Evolutionary conservation across 2,113 vertebrate genomes (phyloP), one percentile per base, ranked within the genome.

Genomic region (Dipodomys spectabilis): DNA sequence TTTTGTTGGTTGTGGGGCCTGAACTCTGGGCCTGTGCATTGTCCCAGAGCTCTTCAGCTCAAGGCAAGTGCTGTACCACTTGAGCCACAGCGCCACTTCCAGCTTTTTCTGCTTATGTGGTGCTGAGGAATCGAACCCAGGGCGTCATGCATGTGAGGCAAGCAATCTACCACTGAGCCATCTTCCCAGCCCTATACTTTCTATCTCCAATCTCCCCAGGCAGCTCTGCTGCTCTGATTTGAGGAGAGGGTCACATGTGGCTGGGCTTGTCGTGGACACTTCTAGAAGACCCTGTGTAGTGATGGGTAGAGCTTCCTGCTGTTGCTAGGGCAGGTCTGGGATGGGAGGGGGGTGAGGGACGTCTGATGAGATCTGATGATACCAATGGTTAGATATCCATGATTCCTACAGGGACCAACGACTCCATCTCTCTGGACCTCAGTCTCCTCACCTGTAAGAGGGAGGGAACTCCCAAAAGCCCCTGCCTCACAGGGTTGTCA

Each of bases 181-280:
- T n/a, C n/a, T n/a, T n/a, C n/a, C n/a, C n/a, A n/a, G n/a, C n/a
- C n/a, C 15, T 2, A 1, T 7, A 4, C 30, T 44, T 35, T 84
- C 53, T 18, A 6, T 53, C 30, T 62, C 62, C 9, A 39, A 4
- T 82, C 2, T 73, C 49, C 10, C 30, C 69, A 39, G 3, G 30
- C 2, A 49, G 82, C 64, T 49, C 25, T 6, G 72, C n/a, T 18
- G 2, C 28, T 12, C 53, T 19, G 13, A 53, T 45, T 53, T 0
- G 0, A 16, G 1, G 27, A 12, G 62, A 20, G 62, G 19, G 49
- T 73, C 72, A 28, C 0, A 0, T 6, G 8, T 44, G 30, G 28
- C 82, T 57, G 78, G 53, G 67, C 67, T 16, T 32, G 53, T 1
- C 3, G 18, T 28, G 19, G n/a, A 57, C 9, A 1, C 30, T 16